A percentile compares a stretch with the other conserved stretches of the same genome.
phyloP scores from a whole-genome alignment of 2,113 vertebrate genomes.

The Malurus elegans region DNA sequence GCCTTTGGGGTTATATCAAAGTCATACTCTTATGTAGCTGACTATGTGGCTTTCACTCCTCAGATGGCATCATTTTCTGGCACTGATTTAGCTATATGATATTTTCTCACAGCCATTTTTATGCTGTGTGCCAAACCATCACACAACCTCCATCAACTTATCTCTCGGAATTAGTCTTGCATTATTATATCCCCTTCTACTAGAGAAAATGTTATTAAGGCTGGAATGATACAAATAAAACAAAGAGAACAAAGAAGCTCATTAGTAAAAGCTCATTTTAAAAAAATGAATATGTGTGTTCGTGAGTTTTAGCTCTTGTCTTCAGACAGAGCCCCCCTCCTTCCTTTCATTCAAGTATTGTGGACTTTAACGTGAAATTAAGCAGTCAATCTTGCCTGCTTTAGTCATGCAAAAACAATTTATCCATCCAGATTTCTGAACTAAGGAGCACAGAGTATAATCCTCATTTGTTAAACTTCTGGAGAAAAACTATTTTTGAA shows the following conservation, averaged over 20 bases:
- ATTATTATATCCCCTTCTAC: not conserved
- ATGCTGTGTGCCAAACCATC: not conserved
- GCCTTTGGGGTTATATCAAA: slow-evolving; percentile 34
- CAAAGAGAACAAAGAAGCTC: accelerated
- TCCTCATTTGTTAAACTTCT: not conserved
- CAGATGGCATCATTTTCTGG: slow-evolving; percentile 27
- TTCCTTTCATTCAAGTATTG: not conserved
- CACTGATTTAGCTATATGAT: slow-evolving; percentile 21
- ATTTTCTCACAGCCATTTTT: slow-evolving; percentile 6
- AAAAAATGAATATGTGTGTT: not conserved
- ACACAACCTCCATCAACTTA: not conserved
- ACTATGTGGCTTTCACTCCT: slow-evolving; percentile 22
- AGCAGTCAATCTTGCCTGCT: not conserved
- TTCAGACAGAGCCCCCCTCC: not conserved
- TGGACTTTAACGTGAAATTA: not conserved
- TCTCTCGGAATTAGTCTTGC: not conserved
- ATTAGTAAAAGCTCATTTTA: not conserved
- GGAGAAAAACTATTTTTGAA: not conserved
- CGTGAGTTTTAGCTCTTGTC: not conserved
- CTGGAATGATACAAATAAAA: not conserved
- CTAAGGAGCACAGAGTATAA: not conserved
- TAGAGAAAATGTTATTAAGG: not conserved
- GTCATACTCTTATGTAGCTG: slow-evolving; percentile 28
- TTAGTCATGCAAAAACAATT: not conserved
- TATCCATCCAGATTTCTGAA: not conserved